Base-by-base conservation (phyloP, 2,113 vertebrate genomes). In the Lagopus muta region DNA sequence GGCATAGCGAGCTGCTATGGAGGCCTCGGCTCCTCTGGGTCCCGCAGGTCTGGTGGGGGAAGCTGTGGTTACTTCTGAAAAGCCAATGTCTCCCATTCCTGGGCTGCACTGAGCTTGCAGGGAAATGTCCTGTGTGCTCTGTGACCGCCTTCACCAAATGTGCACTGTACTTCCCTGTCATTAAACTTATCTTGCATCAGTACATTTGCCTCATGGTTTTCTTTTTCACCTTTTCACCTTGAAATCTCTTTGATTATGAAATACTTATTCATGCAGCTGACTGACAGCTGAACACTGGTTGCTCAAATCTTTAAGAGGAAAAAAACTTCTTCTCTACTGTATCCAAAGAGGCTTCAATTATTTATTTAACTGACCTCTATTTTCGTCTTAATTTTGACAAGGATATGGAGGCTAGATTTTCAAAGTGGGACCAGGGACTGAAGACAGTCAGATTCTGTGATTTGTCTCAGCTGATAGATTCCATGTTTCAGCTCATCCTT, bases 391-490 rank as follows among this genome's bases (percentile, higher is more conserved):
- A 10, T 30, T 45, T 55, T 55, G 48, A 47, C 2, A 64, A 54
- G 9, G 9, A 58, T 16, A 0, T 2, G 42, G 38, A 65, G 34
- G 7, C 22, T 8, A 3, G 0, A 14, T 86, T 77, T 86, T 70
- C 10, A 30, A 38, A 43, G 4, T 5, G 5, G 8, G 24, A 42
- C 11, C 24, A 22, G 47, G 28, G 50, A 38, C 6, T 6, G 54
- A 10, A 4, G n/a, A 27, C 1, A 8, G 0, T 8, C 4, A 30
- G 2, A 25, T 15, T 11, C 5, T 43, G 1, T 28, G 6, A 22
- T 52, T 32, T 52, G 30, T 3, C 30, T 75, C n/a, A 43, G 15
- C 32, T 57, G 11, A 27, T 11, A 28, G 14, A 32, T 19, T 8
- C 22, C 5, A 2, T 5, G 10, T 18, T 79, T 48, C 13, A 15